A percentile compares a stretch with the other conserved stretches of the same genome.
Evolutionary conservation across 2,888 invertebrate species (phyloP).

Genomic region (Eumacrocentrus americanus): DNA sequence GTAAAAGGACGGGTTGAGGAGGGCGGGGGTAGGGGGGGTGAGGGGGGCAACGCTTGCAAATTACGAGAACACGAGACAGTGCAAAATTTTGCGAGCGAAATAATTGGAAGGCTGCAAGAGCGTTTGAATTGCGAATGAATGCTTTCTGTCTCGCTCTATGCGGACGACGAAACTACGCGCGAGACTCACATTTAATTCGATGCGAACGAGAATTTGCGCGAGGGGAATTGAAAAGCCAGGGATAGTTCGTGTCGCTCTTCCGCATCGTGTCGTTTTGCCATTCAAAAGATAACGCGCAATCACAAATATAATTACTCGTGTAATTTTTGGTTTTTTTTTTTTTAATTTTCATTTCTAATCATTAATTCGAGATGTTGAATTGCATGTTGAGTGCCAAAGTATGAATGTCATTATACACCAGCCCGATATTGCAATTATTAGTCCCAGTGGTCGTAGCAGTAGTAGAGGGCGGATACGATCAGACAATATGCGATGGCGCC

Average conservation of each 20-base stretch:
- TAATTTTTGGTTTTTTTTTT: too few species aligned
- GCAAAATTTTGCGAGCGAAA: slow-evolving; percentile 16
- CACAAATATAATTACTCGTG: too few species aligned
- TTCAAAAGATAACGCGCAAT: too few species aligned
- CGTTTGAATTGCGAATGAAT: slow-evolving; percentile 17
- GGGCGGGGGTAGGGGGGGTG: too few species aligned
- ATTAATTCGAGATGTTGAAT: too few species aligned
- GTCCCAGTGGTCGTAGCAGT: too few species aligned
- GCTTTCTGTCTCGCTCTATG: neutral
- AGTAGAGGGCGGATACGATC: slow-evolving; percentile 40
- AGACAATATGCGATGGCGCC: slow-evolving; percentile 35
- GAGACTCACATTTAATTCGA: neutral
- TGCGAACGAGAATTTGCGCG: neutral
- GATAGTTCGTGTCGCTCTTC: too few species aligned
- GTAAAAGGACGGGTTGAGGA: neutral
- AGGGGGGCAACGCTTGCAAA: neutral
- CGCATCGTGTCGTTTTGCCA: too few species aligned
- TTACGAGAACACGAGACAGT: slow-evolving; percentile 10
- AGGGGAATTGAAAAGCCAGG: neutral
- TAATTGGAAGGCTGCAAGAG: slow-evolving; percentile 6
- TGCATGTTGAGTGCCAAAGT: too few species aligned
- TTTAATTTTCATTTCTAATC: too few species aligned
- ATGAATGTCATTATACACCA: too few species aligned
- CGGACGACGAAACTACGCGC: neutral
- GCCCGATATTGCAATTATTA: slow-evolving; percentile 48